These are phyloP conservation scores for Phycodurus eques DNA, from an alignment of 2,113 vertebrate species.

Conservation along the genomic window DNA sequence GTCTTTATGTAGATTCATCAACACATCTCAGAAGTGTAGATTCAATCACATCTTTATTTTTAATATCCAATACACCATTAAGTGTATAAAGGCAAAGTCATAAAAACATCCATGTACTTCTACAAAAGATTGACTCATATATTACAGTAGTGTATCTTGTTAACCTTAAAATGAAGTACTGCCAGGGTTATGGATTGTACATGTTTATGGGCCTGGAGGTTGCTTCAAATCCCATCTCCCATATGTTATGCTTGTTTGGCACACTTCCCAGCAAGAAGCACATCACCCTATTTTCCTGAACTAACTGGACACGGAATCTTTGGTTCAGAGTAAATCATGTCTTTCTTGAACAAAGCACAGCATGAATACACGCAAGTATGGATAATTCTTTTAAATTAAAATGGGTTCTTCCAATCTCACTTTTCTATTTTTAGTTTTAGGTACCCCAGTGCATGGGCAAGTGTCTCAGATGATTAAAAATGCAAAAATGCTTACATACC, in stretches of 20 bases:
- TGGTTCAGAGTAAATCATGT: neutral
- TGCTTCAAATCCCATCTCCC: neutral
- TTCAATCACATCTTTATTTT: neutral
- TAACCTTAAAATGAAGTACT: slow-evolving; percentile 21
- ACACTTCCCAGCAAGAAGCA: neutral
- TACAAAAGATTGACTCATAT: slow-evolving; percentile 1
- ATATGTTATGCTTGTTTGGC: slow-evolving; percentile 4
- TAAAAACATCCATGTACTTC: neutral
- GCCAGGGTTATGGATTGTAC: slow-evolving; percentile 11
- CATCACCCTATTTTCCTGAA: neutral
- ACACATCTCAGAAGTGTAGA: neutral
- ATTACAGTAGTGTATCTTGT: slow-evolving; percentile 23
- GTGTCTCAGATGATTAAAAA: slow-evolving; percentile 53
- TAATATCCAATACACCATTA: neutral
- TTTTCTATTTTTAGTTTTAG: slow-evolving; percentile 28
- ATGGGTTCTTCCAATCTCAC: slow-evolving; percentile 2
- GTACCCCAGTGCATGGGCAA: slow-evolving; percentile 11
- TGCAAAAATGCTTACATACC: slow-evolving; percentile 60
- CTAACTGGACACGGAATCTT: neutral
- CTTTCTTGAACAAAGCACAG: slow-evolving; percentile 1
- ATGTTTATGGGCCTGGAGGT: neutral
- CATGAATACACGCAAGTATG: neutral
- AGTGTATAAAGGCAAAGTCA: neutral
- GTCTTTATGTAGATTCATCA: too few relatives aligned
- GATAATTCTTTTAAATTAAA: neutral